Conservation (phyloP, 2,888 invertebrate genomes). For the Beris morrisii region DNA sequence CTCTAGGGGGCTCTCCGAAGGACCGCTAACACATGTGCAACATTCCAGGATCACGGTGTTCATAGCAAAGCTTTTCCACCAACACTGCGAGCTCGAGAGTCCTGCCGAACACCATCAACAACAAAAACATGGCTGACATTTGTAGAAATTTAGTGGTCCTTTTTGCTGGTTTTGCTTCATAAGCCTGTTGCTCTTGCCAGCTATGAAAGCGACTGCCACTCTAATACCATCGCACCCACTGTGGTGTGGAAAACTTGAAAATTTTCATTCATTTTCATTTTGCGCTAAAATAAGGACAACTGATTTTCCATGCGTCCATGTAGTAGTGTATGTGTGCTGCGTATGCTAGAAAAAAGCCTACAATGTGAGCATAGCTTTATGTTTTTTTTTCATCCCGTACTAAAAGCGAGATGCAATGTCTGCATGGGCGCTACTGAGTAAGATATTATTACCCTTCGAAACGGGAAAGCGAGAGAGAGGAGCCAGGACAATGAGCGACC, state of each 20-base stretch:
- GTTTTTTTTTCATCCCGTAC: no score
- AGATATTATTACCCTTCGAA: no score
- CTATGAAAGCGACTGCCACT: not conserved
- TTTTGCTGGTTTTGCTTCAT: conserved; percentile 12
- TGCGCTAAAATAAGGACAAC: not conserved
- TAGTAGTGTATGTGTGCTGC: no score
- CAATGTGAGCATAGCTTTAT: no score
- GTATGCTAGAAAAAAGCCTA: no score
- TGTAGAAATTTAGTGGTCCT: conserved; percentile 7
- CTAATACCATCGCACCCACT: not conserved
- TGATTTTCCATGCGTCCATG: no score
- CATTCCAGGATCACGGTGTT: not conserved
- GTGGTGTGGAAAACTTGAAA: conserved; percentile 11
- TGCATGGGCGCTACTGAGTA: no score
- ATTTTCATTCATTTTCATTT: conserved; percentile 24
- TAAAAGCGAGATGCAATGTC: no score
- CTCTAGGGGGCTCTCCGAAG: conserved; percentile 6
- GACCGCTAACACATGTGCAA: not conserved
- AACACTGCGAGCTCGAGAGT: not conserved
- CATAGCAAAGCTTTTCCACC: not conserved
- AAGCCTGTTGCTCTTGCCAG: conserved; percentile 24
- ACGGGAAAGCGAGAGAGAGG: no score
- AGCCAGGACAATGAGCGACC: conserved; percentile 1
- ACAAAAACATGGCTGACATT: conserved; percentile 29
- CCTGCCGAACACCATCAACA: no score